Percentiles rank a stretch among this genome's conserved stretches.
Conservation (phyloP, 2,797 vertebrate genomes). For the Sciurus carolinensis region DNA sequence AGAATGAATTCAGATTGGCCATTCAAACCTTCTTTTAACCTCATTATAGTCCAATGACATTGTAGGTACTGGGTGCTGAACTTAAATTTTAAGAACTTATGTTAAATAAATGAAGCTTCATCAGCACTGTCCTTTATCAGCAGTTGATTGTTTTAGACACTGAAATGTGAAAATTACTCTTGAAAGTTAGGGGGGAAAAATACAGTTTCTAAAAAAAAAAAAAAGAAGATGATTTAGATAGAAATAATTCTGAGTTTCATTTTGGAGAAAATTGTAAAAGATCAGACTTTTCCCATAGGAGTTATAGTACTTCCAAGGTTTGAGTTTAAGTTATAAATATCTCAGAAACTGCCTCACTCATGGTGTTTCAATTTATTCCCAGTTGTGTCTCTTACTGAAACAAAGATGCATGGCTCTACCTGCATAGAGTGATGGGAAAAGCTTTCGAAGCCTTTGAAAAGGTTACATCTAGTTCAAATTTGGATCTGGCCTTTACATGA, state of each 20-base stretch:
- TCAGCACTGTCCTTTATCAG: not conserved
- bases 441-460: slow-evolving; percentile 16
- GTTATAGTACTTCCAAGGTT: slow-evolving; percentile 64
- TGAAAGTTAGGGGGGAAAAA: not conserved
- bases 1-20: slow-evolving; percentile 60
- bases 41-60: slow-evolving; percentile 36
- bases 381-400: slow-evolving; percentile 64
- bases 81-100: slow-evolving; percentile 55
- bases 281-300: slow-evolving; percentile 66
- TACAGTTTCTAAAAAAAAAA: not conserved
- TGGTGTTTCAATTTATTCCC: slow-evolving; percentile 73
- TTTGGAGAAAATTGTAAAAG: slow-evolving; percentile 72
- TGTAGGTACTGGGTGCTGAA: slow-evolving; percentile 45
- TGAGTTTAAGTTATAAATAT: slow-evolving; percentile 76
- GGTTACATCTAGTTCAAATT: slow-evolving; percentile 47
- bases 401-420: slow-evolving; percentile 14
- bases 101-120: not conserved
- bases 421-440: not conserved
- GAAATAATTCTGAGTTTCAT: slow-evolving; percentile 72
- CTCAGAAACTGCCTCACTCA: slow-evolving; percentile 67
- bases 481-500: slow-evolving; percentile 40
- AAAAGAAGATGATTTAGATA: slow-evolving; percentile 18
- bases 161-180: slow-evolving; percentile 46
- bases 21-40: slow-evolving; percentile 23
- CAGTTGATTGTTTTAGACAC: slow-evolving; percentile 49